Percentiles rank a stretch among this genome's conserved stretches.
Conservation (phyloP, 1,140 invertebrate genomes). For the Propsilocerus akamusi region DNA sequence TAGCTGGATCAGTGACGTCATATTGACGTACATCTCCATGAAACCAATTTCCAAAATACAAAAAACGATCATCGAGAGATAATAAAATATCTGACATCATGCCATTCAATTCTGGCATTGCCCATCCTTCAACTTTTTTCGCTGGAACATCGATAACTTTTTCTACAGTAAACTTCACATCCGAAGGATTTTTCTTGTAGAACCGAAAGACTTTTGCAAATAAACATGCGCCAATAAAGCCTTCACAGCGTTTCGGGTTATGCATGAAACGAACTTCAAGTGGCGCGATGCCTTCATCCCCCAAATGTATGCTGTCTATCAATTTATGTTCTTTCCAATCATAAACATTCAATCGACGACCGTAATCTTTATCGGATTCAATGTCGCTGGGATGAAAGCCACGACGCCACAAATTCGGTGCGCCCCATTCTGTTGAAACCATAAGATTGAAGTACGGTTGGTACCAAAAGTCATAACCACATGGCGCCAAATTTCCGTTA, state of each 20-base stretch:
- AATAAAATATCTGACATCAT: slow-evolving; percentile 88
- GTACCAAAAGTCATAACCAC: slow-evolving; percentile 88
- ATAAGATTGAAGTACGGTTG: slow-evolving; percentile 86
- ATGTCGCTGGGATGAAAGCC: slow-evolving; percentile 50
- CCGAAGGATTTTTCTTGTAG: slow-evolving; percentile 29
- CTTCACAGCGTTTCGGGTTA: slow-evolving; percentile 58
- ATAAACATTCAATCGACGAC: slow-evolving; percentile 71
- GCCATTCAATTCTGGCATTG: slow-evolving; percentile 15
- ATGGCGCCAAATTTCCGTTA: slow-evolving; percentile 37
- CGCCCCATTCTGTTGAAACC: slow-evolving; percentile 82
- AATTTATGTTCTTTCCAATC: slow-evolving; percentile 69
- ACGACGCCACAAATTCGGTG: slow-evolving; percentile 61
- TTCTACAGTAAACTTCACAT: slow-evolving; percentile 48
- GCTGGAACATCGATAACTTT: slow-evolving; percentile 59
- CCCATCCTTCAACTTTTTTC: slow-evolving; percentile 59
- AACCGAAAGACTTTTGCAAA: slow-evolving; percentile 59
- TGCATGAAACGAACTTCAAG: slow-evolving; percentile 90
- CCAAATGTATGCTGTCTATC: slow-evolving; percentile 69
- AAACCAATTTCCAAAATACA: slow-evolving; percentile 85
- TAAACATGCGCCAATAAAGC: slow-evolving; percentile 70
- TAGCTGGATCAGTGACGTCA: slow-evolving; percentile 62
- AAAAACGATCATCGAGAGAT: slow-evolving; percentile 82
- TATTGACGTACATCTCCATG: slow-evolving; percentile 93
- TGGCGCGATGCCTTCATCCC: slow-evolving; percentile 66
- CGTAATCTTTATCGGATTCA: slow-evolving; percentile 47